A percentile compares a stretch with the other conserved stretches of the same genome.
Evolutionary conservation across 2,888 invertebrate species (phyloP).

Genomic region (Achlya flavicornis): DNA sequence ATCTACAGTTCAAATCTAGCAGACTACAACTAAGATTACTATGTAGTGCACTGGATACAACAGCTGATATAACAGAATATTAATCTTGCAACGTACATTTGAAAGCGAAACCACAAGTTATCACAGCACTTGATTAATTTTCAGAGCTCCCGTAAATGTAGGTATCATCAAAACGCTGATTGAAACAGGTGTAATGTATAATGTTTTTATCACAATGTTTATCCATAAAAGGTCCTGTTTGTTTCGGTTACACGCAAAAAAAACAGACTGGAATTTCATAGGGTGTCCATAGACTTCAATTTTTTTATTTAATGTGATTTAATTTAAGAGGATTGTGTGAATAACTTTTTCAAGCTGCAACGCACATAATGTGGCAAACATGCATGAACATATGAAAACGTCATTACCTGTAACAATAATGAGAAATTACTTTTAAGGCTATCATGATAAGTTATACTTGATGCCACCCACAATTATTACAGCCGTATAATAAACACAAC

Average conservation of each 20-base stretch:
- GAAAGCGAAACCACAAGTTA: not conserved
- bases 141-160: not conserved
- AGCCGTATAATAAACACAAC: no score
- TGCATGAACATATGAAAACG: not conserved
- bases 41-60: conserved; percentile 13
- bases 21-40: conserved; percentile 25
- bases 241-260: not conserved
- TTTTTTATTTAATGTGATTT: no score
- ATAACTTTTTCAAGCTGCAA: not conserved
- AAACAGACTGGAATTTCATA: not conserved
- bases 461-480: no score
- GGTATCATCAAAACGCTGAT: not conserved
- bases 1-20: conserved; percentile 32
- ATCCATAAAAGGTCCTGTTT: not conserved
- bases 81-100: not conserved
- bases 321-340: not conserved
- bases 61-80: conserved; percentile 1
- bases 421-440: not conserved
- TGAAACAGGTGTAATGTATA: not conserved
- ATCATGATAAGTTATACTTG: no score
- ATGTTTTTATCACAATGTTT: not conserved
- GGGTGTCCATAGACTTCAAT: not conserved
- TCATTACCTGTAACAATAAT: not conserved
- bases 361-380: not conserved
- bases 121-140: not conserved